Evolutionary conservation across 2,888 invertebrate genomes (phyloP), one percentile per base, ranked within the genome.

Genomic region (Rambutsinella grinnellia): DNA sequence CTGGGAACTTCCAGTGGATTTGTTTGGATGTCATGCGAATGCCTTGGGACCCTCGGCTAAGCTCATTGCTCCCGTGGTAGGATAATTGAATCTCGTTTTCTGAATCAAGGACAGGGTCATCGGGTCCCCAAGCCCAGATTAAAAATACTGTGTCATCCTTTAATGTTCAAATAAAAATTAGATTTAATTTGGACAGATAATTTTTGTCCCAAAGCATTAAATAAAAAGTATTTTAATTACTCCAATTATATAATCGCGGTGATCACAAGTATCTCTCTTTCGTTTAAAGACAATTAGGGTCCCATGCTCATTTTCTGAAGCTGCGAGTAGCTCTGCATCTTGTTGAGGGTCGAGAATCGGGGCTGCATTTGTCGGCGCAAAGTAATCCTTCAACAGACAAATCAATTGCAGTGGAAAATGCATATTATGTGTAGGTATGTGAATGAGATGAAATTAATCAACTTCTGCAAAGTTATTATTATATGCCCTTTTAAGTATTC

Each of bases 91-190:
- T 86, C 3, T 87, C 87, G 15, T 68, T 49, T 15, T 36, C 53
- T 62, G 88, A 87, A 0, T 54, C 46, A 19, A 51, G 46, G 0
- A 26, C 44, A 5, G 79, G 79, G 24, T 77, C 74, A 17, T 63
- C 62, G 0, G 67, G 51, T 36, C 75, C 70, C 63, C 62, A 87
- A 0, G 94, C 92, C 94, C 94, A 96, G 27, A 95, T 90, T 0
- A 95, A 90, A 84, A 93, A 90, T 10, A 93, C 90, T 3, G 94
- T 94, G 84, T 94, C 94, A 21, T 56, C 68, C 80, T 80, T n/a
- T n/a, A n/a, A n/a, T n/a, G 44, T 57, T n/a, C 19, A 17, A 58
- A 28, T 2, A 28, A 13, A 10, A 36, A 3, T 36, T 13, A n/a
- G 17, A n/a, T 58, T 36, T 13, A 19, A 13, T n/a, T 10, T 10